Conservation (phyloP, 1,140 invertebrate genomes). For the Drosophila quadrilineata region DNA sequence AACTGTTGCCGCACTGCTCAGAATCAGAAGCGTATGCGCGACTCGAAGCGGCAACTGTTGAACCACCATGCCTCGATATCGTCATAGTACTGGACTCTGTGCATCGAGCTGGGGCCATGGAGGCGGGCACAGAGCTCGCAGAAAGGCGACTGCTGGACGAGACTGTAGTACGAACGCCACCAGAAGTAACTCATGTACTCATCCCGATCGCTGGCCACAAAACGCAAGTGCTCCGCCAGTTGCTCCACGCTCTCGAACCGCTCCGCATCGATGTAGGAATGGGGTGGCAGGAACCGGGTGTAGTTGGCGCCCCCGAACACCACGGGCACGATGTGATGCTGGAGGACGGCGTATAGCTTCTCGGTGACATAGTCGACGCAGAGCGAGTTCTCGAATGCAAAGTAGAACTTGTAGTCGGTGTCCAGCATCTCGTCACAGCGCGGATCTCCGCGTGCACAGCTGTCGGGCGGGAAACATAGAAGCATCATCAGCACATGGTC, state of each 20-base stretch:
- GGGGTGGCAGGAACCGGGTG: slow-evolving; percentile 82
- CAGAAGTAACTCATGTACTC: slow-evolving; percentile 83
- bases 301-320: slow-evolving; percentile 84
- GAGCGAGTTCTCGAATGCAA: slow-evolving; percentile 85
- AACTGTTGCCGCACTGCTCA: slow-evolving; percentile 2
- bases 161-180: slow-evolving; percentile 82
- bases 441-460: slow-evolving; percentile 68
- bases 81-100: slow-evolving; percentile 60
- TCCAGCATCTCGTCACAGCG: slow-evolving; percentile 81
- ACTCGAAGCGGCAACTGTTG: slow-evolving; percentile 53
- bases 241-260: slow-evolving; percentile 82
- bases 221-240: slow-evolving; percentile 83
- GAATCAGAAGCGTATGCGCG: slow-evolving; percentile 49
- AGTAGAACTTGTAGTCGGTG: slow-evolving; percentile 84
- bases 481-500: too few relatives aligned
- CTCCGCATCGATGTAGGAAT: slow-evolving; percentile 85
- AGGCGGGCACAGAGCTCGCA: slow-evolving; percentile 74
- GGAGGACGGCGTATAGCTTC: slow-evolving; percentile 82
- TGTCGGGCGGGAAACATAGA: slow-evolving; percentile 7
- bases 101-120: slow-evolving; percentile 39
- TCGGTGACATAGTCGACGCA: slow-evolving; percentile 84
- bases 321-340: slow-evolving; percentile 82
- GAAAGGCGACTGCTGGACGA: slow-evolving; percentile 57
- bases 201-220: slow-evolving; percentile 80
- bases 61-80: slow-evolving; percentile 79